Evolutionary conservation across 2,888 invertebrate genomes (phyloP).

Genomic region (Augochlorella aurata): DNA sequence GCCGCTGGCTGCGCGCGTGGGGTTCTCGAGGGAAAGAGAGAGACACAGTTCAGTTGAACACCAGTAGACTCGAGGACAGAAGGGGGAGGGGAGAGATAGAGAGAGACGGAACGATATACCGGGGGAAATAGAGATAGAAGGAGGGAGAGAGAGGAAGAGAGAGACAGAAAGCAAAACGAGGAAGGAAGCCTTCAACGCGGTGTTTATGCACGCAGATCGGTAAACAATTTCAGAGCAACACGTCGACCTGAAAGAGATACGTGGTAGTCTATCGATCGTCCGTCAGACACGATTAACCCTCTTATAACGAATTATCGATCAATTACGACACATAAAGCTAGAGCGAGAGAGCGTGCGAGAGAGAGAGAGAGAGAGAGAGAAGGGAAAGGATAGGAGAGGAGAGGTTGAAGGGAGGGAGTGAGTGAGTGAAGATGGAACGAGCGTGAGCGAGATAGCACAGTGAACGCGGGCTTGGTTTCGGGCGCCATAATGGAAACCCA

Average conservation of each 20-base stretch:
- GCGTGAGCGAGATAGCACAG: constrained; percentile 52
- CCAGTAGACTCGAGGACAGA: constrained; percentile 27
- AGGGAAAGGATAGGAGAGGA: constrained; percentile 3
- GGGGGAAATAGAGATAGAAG: constrained; percentile 10
- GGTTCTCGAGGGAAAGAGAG: constrained; percentile 52
- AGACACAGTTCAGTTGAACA: constrained; percentile 11
- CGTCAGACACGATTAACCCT: constrained; percentile 64
- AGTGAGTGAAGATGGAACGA: constrained; percentile 38
- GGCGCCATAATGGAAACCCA: constrained; percentile 71
- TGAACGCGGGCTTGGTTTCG: constrained; percentile 72
- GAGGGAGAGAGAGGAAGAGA: background rate
- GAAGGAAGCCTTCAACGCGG: constrained; percentile 61
- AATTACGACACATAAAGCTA: constrained; percentile 65
- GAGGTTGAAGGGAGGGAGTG: constrained; percentile 32
- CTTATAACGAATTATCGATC: constrained; percentile 73
- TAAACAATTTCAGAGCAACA: constrained; percentile 73
- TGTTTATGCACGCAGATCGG: constrained; percentile 72
- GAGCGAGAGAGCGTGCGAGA: constrained; percentile 24
- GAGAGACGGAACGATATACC: constrained; percentile 7
- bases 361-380: background rate
- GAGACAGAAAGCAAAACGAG: constrained; percentile 37
- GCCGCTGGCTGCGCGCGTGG: constrained; percentile 68
- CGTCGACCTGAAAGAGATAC: constrained; percentile 63
- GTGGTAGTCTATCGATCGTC: constrained; percentile 67
- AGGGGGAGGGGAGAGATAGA: constrained; percentile 20